Conservation (phyloP, 2,797 vertebrate genomes). For the Tiaroga cobitis region DNA sequence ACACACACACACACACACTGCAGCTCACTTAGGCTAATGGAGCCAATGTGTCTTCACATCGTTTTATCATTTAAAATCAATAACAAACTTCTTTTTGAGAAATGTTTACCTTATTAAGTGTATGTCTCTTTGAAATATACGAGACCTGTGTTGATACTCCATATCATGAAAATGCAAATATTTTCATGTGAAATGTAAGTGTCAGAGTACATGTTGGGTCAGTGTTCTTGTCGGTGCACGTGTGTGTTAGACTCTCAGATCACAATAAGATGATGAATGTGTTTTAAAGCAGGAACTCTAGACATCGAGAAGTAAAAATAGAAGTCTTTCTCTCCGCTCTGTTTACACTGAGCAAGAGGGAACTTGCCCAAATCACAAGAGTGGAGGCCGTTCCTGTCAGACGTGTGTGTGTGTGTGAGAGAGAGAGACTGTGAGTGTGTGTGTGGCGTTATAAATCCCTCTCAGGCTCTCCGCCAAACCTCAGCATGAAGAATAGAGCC, state of each 20-base stretch:
- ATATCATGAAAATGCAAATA: not conserved
- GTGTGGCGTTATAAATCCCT: constrained; percentile 61
- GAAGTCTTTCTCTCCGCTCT: constrained; percentile 1
- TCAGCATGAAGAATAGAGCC: constrained; percentile 20
- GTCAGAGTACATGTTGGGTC: not conserved
- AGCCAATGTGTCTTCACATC: not conserved
- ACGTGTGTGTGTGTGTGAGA: not conserved
- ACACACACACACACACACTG: not conserved
- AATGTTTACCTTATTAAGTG: not conserved
- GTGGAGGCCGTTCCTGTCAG: constrained; percentile 63
- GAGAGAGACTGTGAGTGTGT: no score
- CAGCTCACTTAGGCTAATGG: not conserved
- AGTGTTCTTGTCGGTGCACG: constrained; percentile 10
- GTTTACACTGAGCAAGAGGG: constrained; percentile 60
- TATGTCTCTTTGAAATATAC: not conserved
- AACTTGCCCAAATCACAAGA: constrained; percentile 65
- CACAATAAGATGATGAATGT: not conserved
- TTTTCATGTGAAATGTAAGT: not conserved
- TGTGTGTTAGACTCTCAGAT: constrained; percentile 16
- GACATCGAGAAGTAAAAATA: not conserved
- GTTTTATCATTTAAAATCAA: not conserved
- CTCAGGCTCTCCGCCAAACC: constrained; percentile 50
- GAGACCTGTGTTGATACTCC: not conserved
- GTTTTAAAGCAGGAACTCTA: not conserved
- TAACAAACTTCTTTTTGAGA: not conserved